A percentile compares a stretch with the other conserved stretches of the same genome.
phyloP scores from a whole-genome alignment of 2,113 vertebrate genomes.

The Montifringilla adamsi region DNA sequence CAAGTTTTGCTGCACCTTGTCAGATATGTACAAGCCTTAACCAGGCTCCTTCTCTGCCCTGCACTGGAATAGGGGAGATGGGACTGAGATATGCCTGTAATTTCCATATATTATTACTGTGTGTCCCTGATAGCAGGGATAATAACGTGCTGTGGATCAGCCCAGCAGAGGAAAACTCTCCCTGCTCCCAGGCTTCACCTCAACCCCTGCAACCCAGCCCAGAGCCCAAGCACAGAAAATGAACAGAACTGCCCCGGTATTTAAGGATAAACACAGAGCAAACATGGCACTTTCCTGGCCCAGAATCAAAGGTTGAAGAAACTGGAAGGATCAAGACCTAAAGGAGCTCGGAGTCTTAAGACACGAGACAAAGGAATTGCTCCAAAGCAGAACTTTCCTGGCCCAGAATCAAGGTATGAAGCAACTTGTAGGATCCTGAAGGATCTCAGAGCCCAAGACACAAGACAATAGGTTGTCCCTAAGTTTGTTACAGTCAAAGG shows the following conservation, averaged over 20 bases:
- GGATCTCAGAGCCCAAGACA: neutral
- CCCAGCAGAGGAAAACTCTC: neutral
- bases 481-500: neutral
- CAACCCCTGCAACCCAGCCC: neutral
- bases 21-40: conserved; percentile 63
- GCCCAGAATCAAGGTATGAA: neutral
- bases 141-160: neutral
- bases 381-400: neutral
- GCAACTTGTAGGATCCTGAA: neutral
- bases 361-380: neutral
- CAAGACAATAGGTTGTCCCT: neutral
- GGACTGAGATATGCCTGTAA: conserved; percentile 31
- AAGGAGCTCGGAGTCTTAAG: neutral
- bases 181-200: neutral
- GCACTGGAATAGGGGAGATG: conserved; percentile 33
- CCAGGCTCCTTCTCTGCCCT: conserved; percentile 18
- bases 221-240: neutral
- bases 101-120: conserved; percentile 40
- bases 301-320: neutral
- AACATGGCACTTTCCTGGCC: neutral
- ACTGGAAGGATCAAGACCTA: neutral
- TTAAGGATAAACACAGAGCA: neutral
- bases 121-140: conserved; percentile 16
- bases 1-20: conserved; percentile 38
- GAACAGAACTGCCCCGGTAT: neutral